phyloP scores from a whole-genome alignment of 2,113 vertebrate genomes.

The Patagioenas fasciata region DNA sequence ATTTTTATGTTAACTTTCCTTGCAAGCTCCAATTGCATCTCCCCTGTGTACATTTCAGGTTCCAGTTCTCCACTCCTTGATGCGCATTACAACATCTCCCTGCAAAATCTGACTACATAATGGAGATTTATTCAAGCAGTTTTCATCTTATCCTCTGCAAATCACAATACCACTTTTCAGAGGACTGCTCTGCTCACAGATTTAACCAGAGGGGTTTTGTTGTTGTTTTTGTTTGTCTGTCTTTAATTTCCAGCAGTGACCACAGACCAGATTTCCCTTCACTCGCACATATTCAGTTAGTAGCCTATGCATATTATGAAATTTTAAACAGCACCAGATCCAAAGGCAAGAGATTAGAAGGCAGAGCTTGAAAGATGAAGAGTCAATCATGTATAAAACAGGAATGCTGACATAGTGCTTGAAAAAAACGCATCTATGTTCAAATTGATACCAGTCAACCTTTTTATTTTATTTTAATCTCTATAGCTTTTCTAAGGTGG shows the following conservation, averaged over 20 bases:
- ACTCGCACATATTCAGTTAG: background rate
- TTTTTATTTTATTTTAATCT: background rate
- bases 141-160: background rate
- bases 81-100: background rate
- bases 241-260: background rate
- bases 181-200: background rate
- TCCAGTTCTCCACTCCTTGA: background rate
- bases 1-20: background rate
- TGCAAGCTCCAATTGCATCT: background rate
- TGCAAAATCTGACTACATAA: background rate
- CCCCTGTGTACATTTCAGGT: background rate
- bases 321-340: background rate
- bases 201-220: background rate
- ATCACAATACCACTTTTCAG: background rate
- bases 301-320: background rate
- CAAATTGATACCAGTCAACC: background rate
- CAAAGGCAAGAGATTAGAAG: background rate
- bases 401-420: background rate
- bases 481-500: background rate
- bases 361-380: background rate
- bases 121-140: background rate
- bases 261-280: background rate
- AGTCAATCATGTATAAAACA: background rate
- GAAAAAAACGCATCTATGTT: background rate
- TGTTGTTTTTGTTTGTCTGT: background rate